These are phyloP conservation scores for Cherax destructor DNA, from an alignment of 1,140 invertebrate genomes.

Conservation along the genomic window DNA sequence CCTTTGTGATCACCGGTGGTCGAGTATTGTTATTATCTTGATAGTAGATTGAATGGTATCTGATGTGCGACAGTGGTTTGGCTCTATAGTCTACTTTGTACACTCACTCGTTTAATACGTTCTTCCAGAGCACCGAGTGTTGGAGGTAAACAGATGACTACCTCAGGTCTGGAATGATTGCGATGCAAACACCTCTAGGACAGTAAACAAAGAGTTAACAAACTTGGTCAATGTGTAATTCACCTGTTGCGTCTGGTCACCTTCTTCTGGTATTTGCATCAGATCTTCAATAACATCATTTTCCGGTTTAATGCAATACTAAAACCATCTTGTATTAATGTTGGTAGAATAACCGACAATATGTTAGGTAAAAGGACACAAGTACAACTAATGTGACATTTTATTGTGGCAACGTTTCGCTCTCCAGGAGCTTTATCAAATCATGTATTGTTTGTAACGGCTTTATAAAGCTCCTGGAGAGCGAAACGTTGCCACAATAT, in stretches of 20 bases:
- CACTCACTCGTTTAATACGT: neutral
- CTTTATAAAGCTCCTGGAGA: no score
- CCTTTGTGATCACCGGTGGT: neutral
- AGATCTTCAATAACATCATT: neutral
- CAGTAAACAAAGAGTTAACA: conserved; percentile 28
- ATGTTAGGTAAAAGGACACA: no score
- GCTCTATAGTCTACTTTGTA: conserved; percentile 50
- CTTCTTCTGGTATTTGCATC: neutral
- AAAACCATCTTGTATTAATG: neutral
- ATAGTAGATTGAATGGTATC: conserved; percentile 3
- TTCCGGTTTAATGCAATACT: neutral
- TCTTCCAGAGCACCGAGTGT: conserved; percentile 47
- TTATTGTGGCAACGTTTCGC: no score
- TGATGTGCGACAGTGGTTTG: conserved; percentile 9
- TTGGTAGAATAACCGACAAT: no score
- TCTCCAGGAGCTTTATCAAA: no score
- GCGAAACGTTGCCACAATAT: no score
- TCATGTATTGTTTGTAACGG: no score
- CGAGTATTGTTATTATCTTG: neutral
- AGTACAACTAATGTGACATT: no score
- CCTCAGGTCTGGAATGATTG: conserved; percentile 14
- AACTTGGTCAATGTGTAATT: conserved; percentile 31
- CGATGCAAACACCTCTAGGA: neutral
- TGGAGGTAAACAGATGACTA: conserved; percentile 57
- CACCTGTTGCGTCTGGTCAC: neutral